A percentile compares a stretch with the other conserved stretches of the same genome.
Evolutionary conservation across 2,797 vertebrate species (phyloP).

Genomic region (Schizothorax lantsangensis): DNA sequence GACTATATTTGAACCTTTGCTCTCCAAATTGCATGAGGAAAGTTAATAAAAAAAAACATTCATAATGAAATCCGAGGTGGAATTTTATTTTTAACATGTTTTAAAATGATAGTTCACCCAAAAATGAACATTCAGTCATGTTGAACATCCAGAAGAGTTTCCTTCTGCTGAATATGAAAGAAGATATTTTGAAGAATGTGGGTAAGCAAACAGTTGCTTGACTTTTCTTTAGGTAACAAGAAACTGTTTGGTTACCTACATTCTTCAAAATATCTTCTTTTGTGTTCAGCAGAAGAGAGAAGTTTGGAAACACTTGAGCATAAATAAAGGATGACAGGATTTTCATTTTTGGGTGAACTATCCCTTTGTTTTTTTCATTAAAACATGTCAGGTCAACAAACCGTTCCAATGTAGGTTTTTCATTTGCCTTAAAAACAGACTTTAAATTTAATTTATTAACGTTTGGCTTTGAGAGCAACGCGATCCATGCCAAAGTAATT

Average conservation of each 20-base stretch:
- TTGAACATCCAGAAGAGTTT: not conserved
- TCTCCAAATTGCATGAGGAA: not conserved
- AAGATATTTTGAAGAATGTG: not conserved
- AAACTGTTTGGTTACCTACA: not conserved
- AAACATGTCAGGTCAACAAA: not conserved
- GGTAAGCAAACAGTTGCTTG: not conserved
- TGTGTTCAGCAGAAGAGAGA: not conserved
- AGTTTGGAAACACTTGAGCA: not conserved
- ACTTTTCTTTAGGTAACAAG: not conserved
- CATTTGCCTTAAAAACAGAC: not conserved
- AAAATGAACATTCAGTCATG: not conserved
- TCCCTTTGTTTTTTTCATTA: not conserved
- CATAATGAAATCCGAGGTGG: not conserved
- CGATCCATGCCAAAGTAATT: not conserved
- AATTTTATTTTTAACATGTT: not conserved
- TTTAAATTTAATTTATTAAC: not conserved
- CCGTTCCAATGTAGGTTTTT: not conserved
- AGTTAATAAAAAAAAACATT: not conserved
- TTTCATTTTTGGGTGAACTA: not conserved
- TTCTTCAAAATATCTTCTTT: not conserved
- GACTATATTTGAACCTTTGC: not conserved
- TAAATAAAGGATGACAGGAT: not conserved
- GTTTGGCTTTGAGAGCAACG: not conserved
- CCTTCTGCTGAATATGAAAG: not conserved
- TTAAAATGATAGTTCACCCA: not conserved